phyloP scores from a whole-genome alignment of 2,888 invertebrate species.

The Tanypteryx hageni region DNA sequence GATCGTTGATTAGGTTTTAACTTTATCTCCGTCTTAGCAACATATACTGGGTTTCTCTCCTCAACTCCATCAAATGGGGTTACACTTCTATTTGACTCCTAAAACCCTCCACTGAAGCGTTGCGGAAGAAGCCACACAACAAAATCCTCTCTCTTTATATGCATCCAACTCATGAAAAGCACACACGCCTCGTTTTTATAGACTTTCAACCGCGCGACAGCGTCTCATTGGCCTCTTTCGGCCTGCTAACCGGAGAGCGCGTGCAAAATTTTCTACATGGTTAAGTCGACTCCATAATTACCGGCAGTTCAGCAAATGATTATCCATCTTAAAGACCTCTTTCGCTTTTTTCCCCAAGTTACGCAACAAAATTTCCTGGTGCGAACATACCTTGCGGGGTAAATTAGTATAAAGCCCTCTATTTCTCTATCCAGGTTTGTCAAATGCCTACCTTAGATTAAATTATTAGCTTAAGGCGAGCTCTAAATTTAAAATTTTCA shows the following conservation, averaged over 20 bases:
- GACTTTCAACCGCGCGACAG: neutral
- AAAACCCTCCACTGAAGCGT: conserved; percentile 33
- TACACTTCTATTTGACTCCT: neutral
- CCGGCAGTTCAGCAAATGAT: conserved; percentile 32
- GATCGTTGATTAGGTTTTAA: conserved; percentile 14
- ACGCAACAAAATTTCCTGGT: neutral
- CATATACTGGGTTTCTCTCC: neutral
- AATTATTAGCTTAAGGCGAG: conserved; percentile 18
- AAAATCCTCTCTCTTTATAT: conserved; percentile 1
- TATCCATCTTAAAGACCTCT: conserved; percentile 2
- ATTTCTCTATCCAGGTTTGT: neutral
- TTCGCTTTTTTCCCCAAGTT: neutral
- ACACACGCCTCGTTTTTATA: conserved; percentile 2
- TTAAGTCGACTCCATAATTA: neutral
- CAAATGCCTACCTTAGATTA: neutral
- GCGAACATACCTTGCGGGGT: neutral
- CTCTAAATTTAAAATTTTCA: neutral
- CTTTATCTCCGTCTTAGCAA: conserved; percentile 4
- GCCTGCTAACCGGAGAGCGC: neutral
- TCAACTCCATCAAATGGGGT: conserved; percentile 4
- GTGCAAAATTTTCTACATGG: conserved; percentile 2
- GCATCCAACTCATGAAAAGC: neutral
- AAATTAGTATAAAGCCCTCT: neutral
- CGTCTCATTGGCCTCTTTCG: neutral
- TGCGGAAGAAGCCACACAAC: conserved; percentile 33